Percentiles rank a stretch among this genome's conserved stretches.
These are phyloP conservation scores for Sitodiplosis mosellana DNA, from an alignment of 1,140 invertebrate genomes.

Conservation along the genomic window DNA sequence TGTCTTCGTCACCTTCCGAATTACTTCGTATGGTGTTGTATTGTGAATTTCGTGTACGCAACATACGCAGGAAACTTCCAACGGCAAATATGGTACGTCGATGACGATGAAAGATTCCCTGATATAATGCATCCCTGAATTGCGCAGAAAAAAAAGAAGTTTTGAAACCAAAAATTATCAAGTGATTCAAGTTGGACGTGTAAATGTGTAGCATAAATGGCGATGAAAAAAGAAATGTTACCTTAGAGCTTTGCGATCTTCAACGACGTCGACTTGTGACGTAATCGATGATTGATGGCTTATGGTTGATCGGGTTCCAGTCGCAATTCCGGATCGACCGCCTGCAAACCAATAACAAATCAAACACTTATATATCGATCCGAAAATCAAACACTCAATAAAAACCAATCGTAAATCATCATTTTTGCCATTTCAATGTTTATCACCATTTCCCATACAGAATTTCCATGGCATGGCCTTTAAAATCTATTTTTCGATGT, in stretches of 20 bases:
- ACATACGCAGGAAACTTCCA: constrained; percentile 59
- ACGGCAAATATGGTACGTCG: constrained; percentile 58
- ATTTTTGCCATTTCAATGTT: too few species aligned
- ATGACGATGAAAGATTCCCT: constrained; percentile 62
- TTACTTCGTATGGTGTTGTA: constrained; percentile 50
- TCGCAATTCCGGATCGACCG: background rate
- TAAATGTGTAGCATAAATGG: background rate
- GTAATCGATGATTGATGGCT: constrained; percentile 24
- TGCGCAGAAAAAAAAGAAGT: too few species aligned
- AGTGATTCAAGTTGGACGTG: background rate
- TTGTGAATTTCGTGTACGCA: constrained; percentile 58
- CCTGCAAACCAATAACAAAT: too few species aligned
- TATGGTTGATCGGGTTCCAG: constrained; percentile 4
- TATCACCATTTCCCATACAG: too few species aligned
- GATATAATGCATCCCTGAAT: constrained; percentile 47
- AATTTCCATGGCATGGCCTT: too few species aligned
- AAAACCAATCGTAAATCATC: too few species aligned
- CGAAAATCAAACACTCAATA: too few species aligned
- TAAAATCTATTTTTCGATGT: too few species aligned
- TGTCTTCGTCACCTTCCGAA: constrained; percentile 24
- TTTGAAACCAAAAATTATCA: background rate
- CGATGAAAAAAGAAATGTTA: too few species aligned
- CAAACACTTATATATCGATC: too few species aligned
- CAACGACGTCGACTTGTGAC: constrained; percentile 17
- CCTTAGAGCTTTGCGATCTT: constrained; percentile 17